Base-by-base conservation (phyloP, 1,140 invertebrate species). In the Panagrolaimus sp. region DNA sequence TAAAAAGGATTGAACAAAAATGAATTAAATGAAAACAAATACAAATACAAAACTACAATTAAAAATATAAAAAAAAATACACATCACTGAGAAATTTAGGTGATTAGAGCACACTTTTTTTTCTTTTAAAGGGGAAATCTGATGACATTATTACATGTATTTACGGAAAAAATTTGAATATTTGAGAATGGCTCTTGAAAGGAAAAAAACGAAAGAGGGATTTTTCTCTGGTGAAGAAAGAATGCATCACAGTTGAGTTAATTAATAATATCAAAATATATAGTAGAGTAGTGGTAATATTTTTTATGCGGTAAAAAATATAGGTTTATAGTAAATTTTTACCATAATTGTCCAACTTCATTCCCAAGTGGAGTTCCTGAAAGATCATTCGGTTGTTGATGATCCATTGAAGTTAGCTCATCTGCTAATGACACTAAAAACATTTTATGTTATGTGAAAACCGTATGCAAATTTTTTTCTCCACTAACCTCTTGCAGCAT, bases 341-440 rank as follows among this genome's bases (percentile, higher is more conserved):
- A 58, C 52, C 52, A 58, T 28, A 58, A 58, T 28, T 58, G 52
- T 12, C 52, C 52, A 28, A 58, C 52, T 58, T 58, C 52, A 58
- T 58, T 58, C 10, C 52, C 52, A 28, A 58, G 52, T n/a, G 52
- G 52, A 12, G 52, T 58, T n/a, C n/a, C n/a, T 21, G 52, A 28
- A 14, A 58, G 52, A 21, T 58, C 52, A 28, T 26, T 28, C 4
- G 10, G 21, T 12, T 21, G 52, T 28, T 26, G n/a, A 58, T 58
- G 21, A 28, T 58, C 52, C 10, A 71, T 71, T 9, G 5, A 14
- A 0, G 68, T 68, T 21, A 70, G 65, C 28, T 70, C 68, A 44
- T 70, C 68, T 3, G 68, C 68, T 0, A 70, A n/a, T 8, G 26
- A 38, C 9, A 67, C 68, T 70, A 43, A 46, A 70, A n/a, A 8